Conservation (phyloP, 2,797 vertebrate genomes). For the Austrolebias charrua region DNA sequence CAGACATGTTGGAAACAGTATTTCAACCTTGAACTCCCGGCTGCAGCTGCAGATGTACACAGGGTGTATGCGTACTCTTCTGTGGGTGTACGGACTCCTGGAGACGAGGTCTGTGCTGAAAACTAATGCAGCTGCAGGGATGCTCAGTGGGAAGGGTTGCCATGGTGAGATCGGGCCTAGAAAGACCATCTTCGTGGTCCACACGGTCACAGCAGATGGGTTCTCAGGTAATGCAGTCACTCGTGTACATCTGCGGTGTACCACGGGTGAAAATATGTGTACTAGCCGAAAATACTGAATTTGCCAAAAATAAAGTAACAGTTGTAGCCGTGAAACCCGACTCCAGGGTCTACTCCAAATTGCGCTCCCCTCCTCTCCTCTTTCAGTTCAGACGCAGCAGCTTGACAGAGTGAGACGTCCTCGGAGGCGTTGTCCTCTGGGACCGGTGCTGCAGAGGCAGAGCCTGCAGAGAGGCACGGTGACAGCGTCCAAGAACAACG, state of each 20-base stretch:
- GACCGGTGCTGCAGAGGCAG: constrained; percentile 55
- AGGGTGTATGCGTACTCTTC: constrained; percentile 21
- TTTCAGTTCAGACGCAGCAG: constrained; percentile 47
- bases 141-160: constrained; percentile 79
- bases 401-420: constrained; percentile 61
- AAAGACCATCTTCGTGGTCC: constrained; percentile 61
- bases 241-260: background rate
- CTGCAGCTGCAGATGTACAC: too few species aligned
- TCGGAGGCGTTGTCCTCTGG: constrained; percentile 73
- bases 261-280: background rate
- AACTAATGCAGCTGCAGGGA: constrained; percentile 74
- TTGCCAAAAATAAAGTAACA: constrained; percentile 7
- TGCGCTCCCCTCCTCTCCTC: constrained; percentile 30
- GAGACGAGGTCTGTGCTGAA: constrained; percentile 61
- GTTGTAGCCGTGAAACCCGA: constrained; percentile 1
- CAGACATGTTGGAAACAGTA: background rate
- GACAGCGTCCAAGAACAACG: constrained; percentile 69
- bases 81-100: constrained; percentile 33
- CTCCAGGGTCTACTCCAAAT: constrained; percentile 29
- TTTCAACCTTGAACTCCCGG: background rate
- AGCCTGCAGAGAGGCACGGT: constrained; percentile 52
- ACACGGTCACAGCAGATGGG: constrained; percentile 62
- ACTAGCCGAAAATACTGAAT: constrained; percentile 9
- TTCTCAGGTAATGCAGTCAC: constrained; percentile 38
- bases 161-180: constrained; percentile 77